phyloP scores from a whole-genome alignment of 2,888 invertebrate species.

The Rotaria magnacalcarata region DNA sequence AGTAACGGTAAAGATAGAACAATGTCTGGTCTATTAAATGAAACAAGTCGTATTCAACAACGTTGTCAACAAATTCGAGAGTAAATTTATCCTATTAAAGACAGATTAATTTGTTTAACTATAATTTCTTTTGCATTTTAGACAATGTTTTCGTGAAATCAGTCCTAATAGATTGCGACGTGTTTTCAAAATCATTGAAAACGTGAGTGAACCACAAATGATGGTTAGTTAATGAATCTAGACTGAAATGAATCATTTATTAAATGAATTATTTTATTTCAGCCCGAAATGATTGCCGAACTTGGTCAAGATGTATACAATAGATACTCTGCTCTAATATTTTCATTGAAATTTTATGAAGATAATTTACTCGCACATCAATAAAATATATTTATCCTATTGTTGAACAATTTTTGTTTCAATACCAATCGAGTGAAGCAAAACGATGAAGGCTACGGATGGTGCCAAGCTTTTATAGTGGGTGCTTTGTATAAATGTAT shows the following conservation, averaged over 20 bases:
- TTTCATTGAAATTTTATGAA: conserved; percentile 27
- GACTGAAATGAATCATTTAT: too few relatives aligned
- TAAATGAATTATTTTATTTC: background rate
- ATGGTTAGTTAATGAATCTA: background rate
- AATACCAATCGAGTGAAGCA: background rate
- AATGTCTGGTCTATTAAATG: background rate
- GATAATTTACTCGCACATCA: background rate
- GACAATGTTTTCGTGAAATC: background rate
- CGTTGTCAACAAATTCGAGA: background rate
- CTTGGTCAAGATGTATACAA: conserved; percentile 19
- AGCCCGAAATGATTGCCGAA: conserved; percentile 15
- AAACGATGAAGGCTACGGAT: background rate
- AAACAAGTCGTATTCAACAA: background rate
- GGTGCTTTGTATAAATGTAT: background rate
- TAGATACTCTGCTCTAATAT: background rate
- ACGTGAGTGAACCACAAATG: background rate
- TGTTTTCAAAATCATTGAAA: background rate
- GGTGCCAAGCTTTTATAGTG: background rate
- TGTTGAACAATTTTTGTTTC: too few relatives aligned
- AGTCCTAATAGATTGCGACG: background rate
- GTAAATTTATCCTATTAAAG: background rate
- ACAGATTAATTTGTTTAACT: background rate
- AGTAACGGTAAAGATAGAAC: background rate
- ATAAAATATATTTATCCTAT: background rate
- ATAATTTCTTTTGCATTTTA: background rate